Percentiles rank a stretch among this genome's conserved stretches.
Conservation (phyloP, 2,797 vertebrate genomes). For the Pyrocephalus nanus region DNA sequence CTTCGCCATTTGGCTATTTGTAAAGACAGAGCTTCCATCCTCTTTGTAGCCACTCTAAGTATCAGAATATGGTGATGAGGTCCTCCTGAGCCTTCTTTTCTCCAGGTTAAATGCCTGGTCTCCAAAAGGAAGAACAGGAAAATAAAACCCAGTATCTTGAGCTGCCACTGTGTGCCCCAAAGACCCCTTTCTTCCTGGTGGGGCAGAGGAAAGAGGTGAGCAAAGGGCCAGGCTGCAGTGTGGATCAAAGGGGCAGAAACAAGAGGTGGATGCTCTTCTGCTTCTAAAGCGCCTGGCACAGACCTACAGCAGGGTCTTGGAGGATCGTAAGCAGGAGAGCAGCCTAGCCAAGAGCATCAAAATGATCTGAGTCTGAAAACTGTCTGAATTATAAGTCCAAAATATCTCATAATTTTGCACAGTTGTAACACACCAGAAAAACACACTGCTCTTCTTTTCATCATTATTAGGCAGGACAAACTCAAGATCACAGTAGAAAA, state of each 20-base stretch:
- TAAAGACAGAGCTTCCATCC: neutral
- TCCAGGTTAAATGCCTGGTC: neutral
- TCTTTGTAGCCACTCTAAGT: neutral
- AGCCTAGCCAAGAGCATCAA: neutral
- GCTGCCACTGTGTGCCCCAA: too few species aligned
- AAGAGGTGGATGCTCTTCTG: neutral
- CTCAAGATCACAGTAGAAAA: neutral
- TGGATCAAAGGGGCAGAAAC: neutral
- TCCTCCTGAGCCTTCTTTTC: neutral
- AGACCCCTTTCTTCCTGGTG: fast-evolving
- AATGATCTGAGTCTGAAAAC: neutral
- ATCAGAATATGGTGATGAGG: neutral
- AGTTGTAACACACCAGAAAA: neutral
- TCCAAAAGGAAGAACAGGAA: neutral
- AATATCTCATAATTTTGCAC: neutral
- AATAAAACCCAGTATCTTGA: neutral
- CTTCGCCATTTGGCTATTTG: neutral
- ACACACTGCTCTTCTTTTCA: neutral
- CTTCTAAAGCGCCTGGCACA: neutral
- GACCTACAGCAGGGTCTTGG: neutral
- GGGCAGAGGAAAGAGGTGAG: neutral
- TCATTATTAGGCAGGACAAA: neutral
- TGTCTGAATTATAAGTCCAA: fast-evolving
- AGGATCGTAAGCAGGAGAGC: neutral
- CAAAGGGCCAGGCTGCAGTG: neutral